Base-by-base conservation (phyloP, 1,140 invertebrate species). In the Lepidostoma basale region DNA sequence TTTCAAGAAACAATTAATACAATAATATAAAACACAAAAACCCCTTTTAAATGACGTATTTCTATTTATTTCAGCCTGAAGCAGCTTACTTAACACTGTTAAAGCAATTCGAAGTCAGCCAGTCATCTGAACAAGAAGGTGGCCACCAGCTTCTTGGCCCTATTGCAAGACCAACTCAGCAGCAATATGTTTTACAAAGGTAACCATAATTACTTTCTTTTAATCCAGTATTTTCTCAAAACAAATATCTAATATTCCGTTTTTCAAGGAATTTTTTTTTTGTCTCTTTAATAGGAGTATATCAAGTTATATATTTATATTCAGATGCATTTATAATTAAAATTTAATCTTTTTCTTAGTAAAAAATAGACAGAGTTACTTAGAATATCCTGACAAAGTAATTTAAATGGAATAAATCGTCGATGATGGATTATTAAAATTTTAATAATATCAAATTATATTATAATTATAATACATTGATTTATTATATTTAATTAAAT, bases 121-220 rank as follows among this genome's bases (percentile, higher is more conserved):
- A 58, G 25, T 65, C 62, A 22, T 26, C 56, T 16, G 26, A 44
- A 1, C 60, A 62, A n/a, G n/a, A n/a, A n/a, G n/a, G n/a, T n/a
- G n/a, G n/a, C n/a, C n/a, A n/a, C n/a, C n/a, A n/a, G n/a, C n/a
- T n/a, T n/a, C n/a, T n/a, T n/a, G n/a, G n/a, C 1, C 62, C 67
- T 14, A 67, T 67, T 49, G 33, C 44, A 10, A 39, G 63, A 40
- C 64, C 68, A 16, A 16, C 67, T 1, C 47, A 60, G 4, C 71
- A 73, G 28, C 68, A 73, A 33, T 73, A 64, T 25, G 20, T 70
- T 8, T 40, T 73, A 40, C 71, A 68, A 5, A 70, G 71, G 71
- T 73, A 64, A 49, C 20, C 10, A 47, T 33, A 33, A 20, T 62
- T 12, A 16, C 5, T 54, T 12, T 6, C 3, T 54, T 54, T n/a